Evolutionary conservation across 2,797 vertebrate species (phyloP).

Genomic region (Astyanax mexicanus): DNA sequence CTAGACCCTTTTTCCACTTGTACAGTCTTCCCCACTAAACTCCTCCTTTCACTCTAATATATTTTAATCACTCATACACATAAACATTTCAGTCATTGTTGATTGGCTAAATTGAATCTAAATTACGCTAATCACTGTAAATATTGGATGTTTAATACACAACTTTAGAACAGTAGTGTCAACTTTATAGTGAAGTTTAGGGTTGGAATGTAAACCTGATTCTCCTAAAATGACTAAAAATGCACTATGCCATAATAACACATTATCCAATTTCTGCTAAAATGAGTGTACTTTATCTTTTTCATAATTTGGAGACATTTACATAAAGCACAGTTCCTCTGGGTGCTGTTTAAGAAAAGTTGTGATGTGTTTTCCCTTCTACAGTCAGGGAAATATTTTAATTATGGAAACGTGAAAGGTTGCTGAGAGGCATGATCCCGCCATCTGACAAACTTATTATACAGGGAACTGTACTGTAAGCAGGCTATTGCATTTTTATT

Average conservation of each 20-base stretch:
- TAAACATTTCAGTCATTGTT: too few relatives aligned
- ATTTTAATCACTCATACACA: too few relatives aligned
- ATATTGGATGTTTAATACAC: too few relatives aligned
- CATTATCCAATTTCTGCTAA: background rate
- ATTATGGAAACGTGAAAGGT: background rate
- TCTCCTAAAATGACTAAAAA: background rate
- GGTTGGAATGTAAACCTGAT: slow-evolving; percentile 1
- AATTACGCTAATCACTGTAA: too few relatives aligned
- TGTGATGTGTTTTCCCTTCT: background rate
- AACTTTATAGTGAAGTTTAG: background rate
- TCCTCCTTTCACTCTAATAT: too few relatives aligned
- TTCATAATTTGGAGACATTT: background rate
- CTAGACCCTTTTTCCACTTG: too few relatives aligned
- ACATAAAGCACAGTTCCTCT: background rate
- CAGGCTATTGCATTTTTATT: background rate
- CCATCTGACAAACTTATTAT: background rate
- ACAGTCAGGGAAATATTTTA: background rate
- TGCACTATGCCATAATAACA: background rate
- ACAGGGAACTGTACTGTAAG: background rate
- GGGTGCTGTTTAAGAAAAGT: background rate
- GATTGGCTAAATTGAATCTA: too few relatives aligned
- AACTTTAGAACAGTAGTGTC: background rate
- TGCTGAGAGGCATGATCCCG: background rate
- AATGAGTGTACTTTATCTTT: slow-evolving; percentile 13
- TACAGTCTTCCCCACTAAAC: too few relatives aligned